Conservation (phyloP, 2,888 invertebrate genomes). For the Trachelus stipa region DNA sequence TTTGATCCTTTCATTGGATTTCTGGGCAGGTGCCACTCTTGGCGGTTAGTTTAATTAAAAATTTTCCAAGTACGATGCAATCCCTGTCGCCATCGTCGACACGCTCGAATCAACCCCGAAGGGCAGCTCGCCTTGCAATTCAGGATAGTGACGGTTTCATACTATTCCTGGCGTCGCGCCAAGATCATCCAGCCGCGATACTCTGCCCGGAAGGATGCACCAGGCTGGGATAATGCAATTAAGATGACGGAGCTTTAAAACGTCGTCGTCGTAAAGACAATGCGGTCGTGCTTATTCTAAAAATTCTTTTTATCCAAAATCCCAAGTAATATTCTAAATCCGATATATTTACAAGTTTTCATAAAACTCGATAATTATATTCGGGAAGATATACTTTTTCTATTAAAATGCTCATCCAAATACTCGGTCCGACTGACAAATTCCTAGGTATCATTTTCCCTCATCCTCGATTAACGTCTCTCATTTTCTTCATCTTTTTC, state of each 20-base stretch:
- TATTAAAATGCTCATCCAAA: not conserved
- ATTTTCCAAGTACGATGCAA: slow-evolving; percentile 37
- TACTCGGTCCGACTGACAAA: not conserved
- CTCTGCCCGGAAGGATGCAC: slow-evolving; percentile 41
- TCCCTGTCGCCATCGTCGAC: not conserved
- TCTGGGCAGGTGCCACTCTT: slow-evolving; percentile 40
- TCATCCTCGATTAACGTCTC: not conserved
- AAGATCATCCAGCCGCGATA: slow-evolving; percentile 41
- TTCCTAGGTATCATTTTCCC: not conserved
- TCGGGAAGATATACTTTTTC: not conserved
- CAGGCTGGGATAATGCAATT: slow-evolving; percentile 57
- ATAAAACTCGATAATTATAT: not conserved
- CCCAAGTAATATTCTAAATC: not conserved
- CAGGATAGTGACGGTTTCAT: slow-evolving; percentile 45
- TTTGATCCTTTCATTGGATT: slow-evolving; percentile 23
- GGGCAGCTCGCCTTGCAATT: slow-evolving; percentile 27
- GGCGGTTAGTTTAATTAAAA: slow-evolving; percentile 55
- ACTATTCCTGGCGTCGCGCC: slow-evolving; percentile 42
- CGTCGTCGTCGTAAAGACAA: not conserved
- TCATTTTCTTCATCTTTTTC: not conserved
- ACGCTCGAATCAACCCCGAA: not conserved
- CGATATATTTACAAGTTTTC: not conserved
- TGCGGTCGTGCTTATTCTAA: not conserved
- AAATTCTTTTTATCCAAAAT: not conserved
- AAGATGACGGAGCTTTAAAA: slow-evolving; percentile 32